phyloP scores from a whole-genome alignment of 2,113 vertebrate species.

The human region DNA sequence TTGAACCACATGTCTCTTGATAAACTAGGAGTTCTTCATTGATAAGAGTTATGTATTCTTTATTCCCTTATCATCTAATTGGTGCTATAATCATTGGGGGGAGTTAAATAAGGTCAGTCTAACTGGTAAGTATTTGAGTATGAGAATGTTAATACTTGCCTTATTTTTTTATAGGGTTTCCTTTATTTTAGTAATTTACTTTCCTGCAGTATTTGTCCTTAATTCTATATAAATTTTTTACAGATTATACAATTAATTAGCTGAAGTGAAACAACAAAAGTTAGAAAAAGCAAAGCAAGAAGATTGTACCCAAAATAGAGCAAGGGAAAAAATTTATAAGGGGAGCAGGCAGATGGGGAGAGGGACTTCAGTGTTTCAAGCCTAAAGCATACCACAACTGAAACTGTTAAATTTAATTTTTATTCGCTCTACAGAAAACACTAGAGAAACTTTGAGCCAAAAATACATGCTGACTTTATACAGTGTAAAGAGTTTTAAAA shows the following conservation, averaged over 20 bases:
- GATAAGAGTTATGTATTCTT: too few species aligned
- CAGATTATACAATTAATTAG: conserved; percentile 87
- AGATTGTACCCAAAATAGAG: conserved; percentile 83
- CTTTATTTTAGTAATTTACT: neutral
- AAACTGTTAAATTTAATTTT: neutral
- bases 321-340: conserved; percentile 93
- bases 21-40: too few species aligned
- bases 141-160: too few species aligned
- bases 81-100: too few species aligned
- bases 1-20: too few species aligned
- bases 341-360: conserved; percentile 71
- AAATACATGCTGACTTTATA: neutral
- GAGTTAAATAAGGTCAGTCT: too few species aligned
- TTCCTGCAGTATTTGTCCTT: neutral
- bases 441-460: neutral
- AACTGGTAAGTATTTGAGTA: too few species aligned
- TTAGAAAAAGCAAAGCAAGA: conserved; percentile 83
- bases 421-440: conserved; percentile 87
- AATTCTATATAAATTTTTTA: neutral
- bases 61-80: too few species aligned
- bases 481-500: neutral
- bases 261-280: conserved; percentile 87
- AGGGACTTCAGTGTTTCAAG: neutral
- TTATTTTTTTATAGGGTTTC: too few species aligned
- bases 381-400: neutral